These are phyloP conservation scores for Stylophora pistillata DNA, from an alignment of 64 coral and sea anemone species.

Conservation along the genomic window DNA sequence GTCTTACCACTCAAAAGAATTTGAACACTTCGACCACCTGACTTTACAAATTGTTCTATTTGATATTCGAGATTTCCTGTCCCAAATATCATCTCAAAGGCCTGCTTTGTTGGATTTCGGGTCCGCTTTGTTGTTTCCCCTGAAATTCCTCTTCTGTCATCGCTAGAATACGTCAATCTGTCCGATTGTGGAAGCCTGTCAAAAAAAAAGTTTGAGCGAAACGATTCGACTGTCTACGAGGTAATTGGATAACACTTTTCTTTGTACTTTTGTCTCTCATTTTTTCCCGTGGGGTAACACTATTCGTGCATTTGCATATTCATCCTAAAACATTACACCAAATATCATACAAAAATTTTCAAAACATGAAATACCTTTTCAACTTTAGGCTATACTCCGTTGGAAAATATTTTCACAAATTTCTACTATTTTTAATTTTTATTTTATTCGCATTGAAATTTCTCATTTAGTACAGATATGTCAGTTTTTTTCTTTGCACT, in stretches of 20 bases:
- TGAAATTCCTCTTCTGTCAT: background rate
- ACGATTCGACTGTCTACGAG: too few species aligned
- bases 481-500: too few species aligned
- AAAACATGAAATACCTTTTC: too few species aligned
- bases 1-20: conserved; percentile 16
- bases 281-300: background rate
- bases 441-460: background rate
- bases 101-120: background rate
- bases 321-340: too few species aligned
- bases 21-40: background rate
- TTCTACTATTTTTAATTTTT: background rate
- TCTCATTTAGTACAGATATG: too few species aligned
- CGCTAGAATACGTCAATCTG: too few species aligned
- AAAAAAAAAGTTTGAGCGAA: too few species aligned
- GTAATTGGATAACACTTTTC: too few species aligned
- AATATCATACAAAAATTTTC: too few species aligned
- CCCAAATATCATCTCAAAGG: background rate
- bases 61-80: background rate
- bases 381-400: too few species aligned
- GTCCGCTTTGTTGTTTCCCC: background rate
- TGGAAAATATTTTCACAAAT: background rate
- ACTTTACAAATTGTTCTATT: background rate
- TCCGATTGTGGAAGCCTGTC: too few species aligned
- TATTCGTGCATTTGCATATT: too few species aligned
- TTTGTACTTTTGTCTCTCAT: background rate